phyloP scores from a whole-genome alignment of 2,888 invertebrate genomes.

The Monopis laevigella region DNA sequence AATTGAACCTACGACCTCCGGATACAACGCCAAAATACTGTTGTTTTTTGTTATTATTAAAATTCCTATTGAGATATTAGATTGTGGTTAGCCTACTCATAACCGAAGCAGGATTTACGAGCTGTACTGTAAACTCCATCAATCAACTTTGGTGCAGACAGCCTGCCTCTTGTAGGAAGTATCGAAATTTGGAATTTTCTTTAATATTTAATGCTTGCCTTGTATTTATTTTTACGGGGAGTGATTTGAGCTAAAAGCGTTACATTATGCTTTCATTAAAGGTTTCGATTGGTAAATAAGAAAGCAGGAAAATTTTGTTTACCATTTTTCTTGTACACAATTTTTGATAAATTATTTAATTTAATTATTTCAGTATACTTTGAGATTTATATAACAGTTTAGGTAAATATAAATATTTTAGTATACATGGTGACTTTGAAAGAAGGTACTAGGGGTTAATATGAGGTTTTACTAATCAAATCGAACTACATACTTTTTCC shows the following conservation, averaged over 20 bases:
- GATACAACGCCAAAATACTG: too few relatives aligned
- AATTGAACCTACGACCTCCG: too few relatives aligned
- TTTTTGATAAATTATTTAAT: too few relatives aligned
- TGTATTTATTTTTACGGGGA: conserved; percentile 10
- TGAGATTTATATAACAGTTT: too few relatives aligned
- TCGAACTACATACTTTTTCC: too few relatives aligned
- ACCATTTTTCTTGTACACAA: conserved; percentile 4
- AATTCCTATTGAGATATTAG: too few relatives aligned
- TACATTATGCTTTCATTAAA: conserved; percentile 11
- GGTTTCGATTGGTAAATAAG: conserved; percentile 5
- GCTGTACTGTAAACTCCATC: conserved; percentile 10
- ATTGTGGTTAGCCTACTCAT: conserved; percentile 1
- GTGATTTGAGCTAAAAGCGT: conserved; percentile 10
- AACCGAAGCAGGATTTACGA: conserved; percentile 10
- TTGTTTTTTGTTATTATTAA: too few relatives aligned
- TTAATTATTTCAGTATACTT: too few relatives aligned
- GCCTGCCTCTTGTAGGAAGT: conserved; percentile 3
- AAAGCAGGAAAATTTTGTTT: conserved; percentile 8
- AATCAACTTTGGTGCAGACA: conserved; percentile 11
- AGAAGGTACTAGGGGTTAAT: too few relatives aligned
- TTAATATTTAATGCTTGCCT: conserved; percentile 8
- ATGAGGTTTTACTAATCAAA: too few relatives aligned
- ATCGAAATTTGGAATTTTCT: conserved; percentile 9
- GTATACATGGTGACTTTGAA: too few relatives aligned
- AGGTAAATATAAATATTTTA: too few relatives aligned